Conservation (phyloP, 2,113 vertebrate genomes). For the Cyprinodon variegatus region DNA sequence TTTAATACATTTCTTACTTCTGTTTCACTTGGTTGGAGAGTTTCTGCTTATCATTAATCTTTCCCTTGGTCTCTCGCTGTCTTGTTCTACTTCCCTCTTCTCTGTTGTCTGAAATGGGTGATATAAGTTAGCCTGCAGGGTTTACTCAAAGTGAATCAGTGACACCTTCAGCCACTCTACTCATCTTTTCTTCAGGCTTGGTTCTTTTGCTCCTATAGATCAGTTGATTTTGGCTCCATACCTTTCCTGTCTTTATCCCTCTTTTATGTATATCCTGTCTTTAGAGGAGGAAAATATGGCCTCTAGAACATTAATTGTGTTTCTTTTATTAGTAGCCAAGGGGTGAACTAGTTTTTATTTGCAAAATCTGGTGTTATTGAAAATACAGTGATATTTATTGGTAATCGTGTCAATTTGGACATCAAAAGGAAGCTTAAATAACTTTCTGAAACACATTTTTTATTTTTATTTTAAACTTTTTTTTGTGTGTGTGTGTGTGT, state of each 20-base stretch:
- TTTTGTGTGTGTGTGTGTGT: too few species aligned
- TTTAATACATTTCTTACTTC: neutral
- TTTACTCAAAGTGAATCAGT: slow-evolving; percentile 2
- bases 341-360: neutral
- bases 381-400: neutral
- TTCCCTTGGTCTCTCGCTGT: neutral
- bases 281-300: neutral
- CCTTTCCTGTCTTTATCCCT: neutral
- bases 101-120: slow-evolving; percentile 26
- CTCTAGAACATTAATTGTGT: neutral
- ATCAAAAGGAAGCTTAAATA: neutral
- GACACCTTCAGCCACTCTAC: slow-evolving; percentile 21
- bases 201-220: neutral
- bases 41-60: neutral
- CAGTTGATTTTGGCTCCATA: slow-evolving; percentile 17
- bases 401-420: neutral
- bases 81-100: neutral
- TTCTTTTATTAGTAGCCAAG: neutral
- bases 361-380: neutral
- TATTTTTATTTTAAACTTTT: too few species aligned
- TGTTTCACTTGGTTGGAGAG: slow-evolving; percentile 1
- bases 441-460: too few species aligned
- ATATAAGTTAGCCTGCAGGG: slow-evolving; percentile 14
- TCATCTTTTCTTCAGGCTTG: neutral
- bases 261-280: neutral